Conservation (phyloP, 2,888 invertebrate species). For the Chirona hameri region DNA sequence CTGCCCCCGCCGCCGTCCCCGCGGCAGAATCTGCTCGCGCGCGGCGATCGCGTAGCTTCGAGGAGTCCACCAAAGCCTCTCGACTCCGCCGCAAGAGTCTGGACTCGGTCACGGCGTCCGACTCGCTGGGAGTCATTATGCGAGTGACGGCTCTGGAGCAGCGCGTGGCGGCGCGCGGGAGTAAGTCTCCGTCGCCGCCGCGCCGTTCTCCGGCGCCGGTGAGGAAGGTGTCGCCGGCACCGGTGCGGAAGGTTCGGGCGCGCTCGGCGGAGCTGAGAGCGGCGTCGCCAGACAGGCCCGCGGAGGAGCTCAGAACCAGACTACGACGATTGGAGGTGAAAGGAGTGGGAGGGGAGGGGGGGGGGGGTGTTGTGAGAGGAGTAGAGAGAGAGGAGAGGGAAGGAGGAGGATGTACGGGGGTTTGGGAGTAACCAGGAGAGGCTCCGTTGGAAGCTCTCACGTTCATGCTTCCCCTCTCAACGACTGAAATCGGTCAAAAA, state of each 20-base stretch:
- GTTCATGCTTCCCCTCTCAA: no score
- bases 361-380: not conserved
- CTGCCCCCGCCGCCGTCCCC: not conserved
- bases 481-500: no score
- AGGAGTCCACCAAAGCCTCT: slow-evolving; percentile 40
- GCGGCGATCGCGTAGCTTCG: slow-evolving; percentile 40
- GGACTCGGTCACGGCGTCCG: slow-evolving; percentile 55
- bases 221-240: slow-evolving; percentile 29
- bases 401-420: no score
- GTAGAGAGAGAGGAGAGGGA: not conserved
- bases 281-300: slow-evolving; percentile 10
- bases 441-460: no score
- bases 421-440: no score
- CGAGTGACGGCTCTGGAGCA: slow-evolving; percentile 71
- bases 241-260: slow-evolving; percentile 7
- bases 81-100: slow-evolving; percentile 63
- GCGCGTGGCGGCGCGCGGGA: slow-evolving; percentile 56
- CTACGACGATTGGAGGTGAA: not conserved
- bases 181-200: slow-evolving; percentile 26
- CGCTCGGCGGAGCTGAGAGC: not conserved
- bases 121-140: slow-evolving; percentile 71
- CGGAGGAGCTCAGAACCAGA: not conserved
- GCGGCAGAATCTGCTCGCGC: not conserved
- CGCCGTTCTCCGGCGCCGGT: slow-evolving; percentile 30
- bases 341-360: not conserved